These are phyloP conservation scores for Diaphora mendica DNA, from an alignment of 2,888 invertebrate genomes.

Conservation along the genomic window DNA sequence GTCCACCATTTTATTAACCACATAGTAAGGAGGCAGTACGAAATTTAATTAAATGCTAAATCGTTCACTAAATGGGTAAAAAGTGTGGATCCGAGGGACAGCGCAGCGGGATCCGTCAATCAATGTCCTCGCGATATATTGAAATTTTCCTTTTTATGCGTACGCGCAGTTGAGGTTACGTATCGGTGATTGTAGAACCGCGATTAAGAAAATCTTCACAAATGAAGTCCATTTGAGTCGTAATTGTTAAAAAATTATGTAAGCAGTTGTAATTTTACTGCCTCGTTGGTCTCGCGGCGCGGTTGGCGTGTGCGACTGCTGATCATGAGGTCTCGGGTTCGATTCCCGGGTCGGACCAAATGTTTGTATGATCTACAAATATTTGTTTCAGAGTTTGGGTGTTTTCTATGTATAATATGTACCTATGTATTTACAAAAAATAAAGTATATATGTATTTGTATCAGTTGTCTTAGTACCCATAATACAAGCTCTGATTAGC, in stretches of 20 bases:
- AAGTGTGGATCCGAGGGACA: constrained; percentile 53
- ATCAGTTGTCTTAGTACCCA: too few species aligned
- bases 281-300: too few species aligned
- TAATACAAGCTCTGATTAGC: too few species aligned
- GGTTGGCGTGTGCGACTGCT: too few species aligned
- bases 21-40: constrained; percentile 7
- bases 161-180: constrained; percentile 24
- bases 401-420: too few species aligned
- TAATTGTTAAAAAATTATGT: background rate
- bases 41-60: constrained; percentile 60
- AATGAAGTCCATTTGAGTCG: background rate
- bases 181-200: constrained; percentile 28
- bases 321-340: too few species aligned
- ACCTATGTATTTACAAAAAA: too few species aligned
- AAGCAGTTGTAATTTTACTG: too few species aligned
- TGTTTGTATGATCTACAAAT: too few species aligned
- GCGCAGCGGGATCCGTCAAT: constrained; percentile 73
- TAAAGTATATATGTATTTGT: too few species aligned
- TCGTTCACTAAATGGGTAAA: constrained; percentile 62
- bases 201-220: constrained; percentile 15
- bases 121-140: constrained; percentile 63
- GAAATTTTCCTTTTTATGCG: constrained; percentile 61
- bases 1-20: background rate
- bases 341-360: too few species aligned
- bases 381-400: too few species aligned